Evolutionary conservation across 2,888 invertebrate species (phyloP).

Genomic region (Punctoribates punctum): DNA sequence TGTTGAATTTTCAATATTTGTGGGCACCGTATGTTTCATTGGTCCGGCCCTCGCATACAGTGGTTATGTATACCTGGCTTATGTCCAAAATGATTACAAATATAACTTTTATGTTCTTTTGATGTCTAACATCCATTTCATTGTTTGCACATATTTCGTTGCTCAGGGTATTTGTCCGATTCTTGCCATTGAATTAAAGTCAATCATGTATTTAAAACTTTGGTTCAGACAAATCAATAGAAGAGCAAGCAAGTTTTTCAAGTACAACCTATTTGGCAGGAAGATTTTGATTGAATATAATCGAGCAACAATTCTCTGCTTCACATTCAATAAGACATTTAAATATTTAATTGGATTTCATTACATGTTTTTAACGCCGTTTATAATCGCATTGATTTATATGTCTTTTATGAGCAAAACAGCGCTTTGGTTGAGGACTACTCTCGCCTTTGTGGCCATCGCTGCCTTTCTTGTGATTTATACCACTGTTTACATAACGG

Average conservation of each 20-base stretch:
- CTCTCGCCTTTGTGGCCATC: background rate
- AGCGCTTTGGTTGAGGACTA: background rate
- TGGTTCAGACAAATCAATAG: slow-evolving; percentile 9
- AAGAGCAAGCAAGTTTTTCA: background rate
- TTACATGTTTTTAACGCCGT: background rate
- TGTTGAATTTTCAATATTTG: background rate
- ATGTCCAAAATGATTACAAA: background rate
- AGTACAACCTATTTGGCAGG: background rate
- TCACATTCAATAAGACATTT: background rate
- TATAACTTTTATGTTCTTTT: background rate
- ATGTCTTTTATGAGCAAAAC: background rate
- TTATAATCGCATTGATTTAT: background rate
- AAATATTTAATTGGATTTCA: background rate
- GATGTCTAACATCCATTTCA: background rate
- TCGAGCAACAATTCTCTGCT: background rate
- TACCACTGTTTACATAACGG: background rate
- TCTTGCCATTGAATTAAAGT: background rate
- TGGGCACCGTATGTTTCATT: background rate
- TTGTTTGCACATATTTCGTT: background rate
- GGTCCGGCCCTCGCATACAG: background rate
- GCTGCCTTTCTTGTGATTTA: background rate
- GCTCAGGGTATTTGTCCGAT: background rate
- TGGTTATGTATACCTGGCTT: background rate
- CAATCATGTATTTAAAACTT: background rate
- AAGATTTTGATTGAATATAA: background rate